Conservation (phyloP, 2,888 invertebrate species). For the Rhagonycha fulva region DNA sequence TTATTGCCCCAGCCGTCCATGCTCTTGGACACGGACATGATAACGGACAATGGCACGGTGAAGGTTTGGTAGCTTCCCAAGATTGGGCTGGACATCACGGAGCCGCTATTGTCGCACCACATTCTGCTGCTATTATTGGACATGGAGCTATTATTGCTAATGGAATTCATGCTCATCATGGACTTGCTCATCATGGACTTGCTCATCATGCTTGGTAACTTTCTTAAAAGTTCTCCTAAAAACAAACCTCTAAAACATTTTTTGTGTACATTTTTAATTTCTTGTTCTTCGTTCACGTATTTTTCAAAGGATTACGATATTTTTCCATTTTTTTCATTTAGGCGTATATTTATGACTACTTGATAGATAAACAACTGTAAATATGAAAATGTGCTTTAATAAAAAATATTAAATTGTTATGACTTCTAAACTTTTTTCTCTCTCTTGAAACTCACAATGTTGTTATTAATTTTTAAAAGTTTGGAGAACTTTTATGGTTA, state of each 20-base stretch:
- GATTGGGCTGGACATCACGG: conserved; percentile 40
- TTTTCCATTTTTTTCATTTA: too few species aligned
- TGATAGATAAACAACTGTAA: too few species aligned
- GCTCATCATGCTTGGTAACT: conserved; percentile 34
- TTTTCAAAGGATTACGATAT: too few species aligned
- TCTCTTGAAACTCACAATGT: too few species aligned
- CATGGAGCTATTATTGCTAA: too few species aligned
- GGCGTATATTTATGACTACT: too few species aligned
- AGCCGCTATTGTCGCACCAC: conserved; percentile 42
- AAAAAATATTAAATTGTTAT: too few species aligned
- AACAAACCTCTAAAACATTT: neutral
- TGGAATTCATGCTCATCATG: conserved; percentile 43
- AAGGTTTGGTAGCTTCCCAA: neutral
- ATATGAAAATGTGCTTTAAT: too few species aligned
- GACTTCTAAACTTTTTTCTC: too few species aligned
- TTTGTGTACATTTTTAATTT: neutral
- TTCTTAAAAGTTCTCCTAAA: neutral
- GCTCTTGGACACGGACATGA: conserved; percentile 30
- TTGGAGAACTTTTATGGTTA: too few species aligned
- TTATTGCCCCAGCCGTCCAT: conserved; percentile 13
- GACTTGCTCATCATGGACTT: conserved; percentile 32
- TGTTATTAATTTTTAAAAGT: too few species aligned
- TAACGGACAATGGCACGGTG: conserved; percentile 18
- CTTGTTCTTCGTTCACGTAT: too few species aligned
- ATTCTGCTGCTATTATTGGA: conserved; percentile 41